Evolutionary conservation across 2,113 vertebrate species (phyloP).

Genomic region (Cinclus mexicanus): DNA sequence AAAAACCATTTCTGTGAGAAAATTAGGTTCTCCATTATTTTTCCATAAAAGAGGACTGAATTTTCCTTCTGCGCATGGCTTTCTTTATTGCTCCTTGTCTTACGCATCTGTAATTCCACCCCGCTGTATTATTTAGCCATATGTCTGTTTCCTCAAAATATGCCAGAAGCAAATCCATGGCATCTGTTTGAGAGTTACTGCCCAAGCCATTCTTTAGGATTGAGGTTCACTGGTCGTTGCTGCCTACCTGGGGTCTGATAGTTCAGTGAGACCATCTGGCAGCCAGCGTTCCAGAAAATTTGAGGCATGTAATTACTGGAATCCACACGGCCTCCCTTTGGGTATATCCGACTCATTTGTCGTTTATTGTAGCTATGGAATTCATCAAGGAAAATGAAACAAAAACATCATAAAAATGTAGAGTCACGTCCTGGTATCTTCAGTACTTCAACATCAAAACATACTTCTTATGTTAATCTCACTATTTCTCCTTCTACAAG

Average conservation of each 20-base stretch:
- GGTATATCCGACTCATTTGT: slow-evolving; percentile 99
- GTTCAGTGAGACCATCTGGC: slow-evolving; percentile 99
- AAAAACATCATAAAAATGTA: background rate
- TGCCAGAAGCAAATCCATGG: slow-evolving; percentile 61
- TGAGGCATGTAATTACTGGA: slow-evolving; percentile 99
- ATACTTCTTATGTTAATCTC: background rate
- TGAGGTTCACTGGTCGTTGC: slow-evolving; percentile 62
- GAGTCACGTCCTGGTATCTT: background rate
- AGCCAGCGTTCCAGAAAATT: slow-evolving; percentile 99
- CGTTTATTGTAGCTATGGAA: slow-evolving; percentile 95
- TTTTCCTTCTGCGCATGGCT: background rate
- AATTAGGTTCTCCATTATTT: background rate
- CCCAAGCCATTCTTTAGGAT: slow-evolving; percentile 49
- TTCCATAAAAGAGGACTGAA: background rate
- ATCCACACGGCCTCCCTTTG: slow-evolving; percentile 98
- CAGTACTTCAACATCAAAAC: background rate
- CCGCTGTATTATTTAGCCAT: slow-evolving; percentile 59
- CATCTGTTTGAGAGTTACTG: slow-evolving; percentile 55
- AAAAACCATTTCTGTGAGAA: background rate
- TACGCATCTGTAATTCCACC: slow-evolving; percentile 40
- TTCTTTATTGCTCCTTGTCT: slow-evolving; percentile 10
- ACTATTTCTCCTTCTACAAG: background rate
- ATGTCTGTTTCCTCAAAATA: slow-evolving; percentile 65
- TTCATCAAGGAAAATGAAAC: slow-evolving; percentile 80
- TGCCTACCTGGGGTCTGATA: slow-evolving; percentile 98